phyloP scores from a whole-genome alignment of 2,113 vertebrate genomes.

The Merops nubicus region DNA sequence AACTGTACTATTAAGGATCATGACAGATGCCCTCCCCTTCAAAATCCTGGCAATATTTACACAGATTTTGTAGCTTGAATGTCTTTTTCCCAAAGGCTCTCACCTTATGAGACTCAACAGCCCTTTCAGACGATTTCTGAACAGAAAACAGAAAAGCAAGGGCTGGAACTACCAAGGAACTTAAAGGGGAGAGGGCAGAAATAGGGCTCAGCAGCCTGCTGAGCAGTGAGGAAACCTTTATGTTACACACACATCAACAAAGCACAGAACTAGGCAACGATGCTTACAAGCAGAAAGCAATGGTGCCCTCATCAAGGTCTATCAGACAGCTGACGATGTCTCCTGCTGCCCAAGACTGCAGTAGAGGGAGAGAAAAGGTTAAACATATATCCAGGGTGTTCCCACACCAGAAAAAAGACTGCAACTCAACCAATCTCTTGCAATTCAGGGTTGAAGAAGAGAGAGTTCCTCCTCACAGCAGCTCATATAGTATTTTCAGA shows the following conservation, averaged over 20 bases:
- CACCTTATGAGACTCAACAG: not conserved
- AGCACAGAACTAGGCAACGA: not conserved
- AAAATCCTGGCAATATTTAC: slow-evolving; percentile 1
- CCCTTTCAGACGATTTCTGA: not conserved
- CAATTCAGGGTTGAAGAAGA: not conserved
- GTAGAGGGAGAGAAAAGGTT: slow-evolving; percentile 1
- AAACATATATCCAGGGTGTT: not conserved
- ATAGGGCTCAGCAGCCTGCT: not conserved
- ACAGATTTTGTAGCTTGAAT: not conserved
- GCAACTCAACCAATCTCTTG: not conserved
- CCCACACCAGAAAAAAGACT: not conserved
- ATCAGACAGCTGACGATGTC: slow-evolving; percentile 98
- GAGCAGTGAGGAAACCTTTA: not conserved
- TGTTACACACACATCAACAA: not conserved
- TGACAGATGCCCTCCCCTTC: not conserved
- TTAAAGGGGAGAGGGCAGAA: not conserved
- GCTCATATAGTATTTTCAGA: not conserved
- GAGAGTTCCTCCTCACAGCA: not conserved
- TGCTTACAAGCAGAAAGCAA: slow-evolving; percentile 95
- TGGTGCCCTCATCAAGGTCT: slow-evolving; percentile 92
- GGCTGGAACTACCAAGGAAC: not conserved
- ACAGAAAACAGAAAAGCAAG: not conserved
- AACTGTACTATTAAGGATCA: not conserved
- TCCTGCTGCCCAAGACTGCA: slow-evolving; percentile 95
- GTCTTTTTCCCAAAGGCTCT: not conserved